Base-by-base conservation (phyloP, 2,888 invertebrate genomes). In the Polydrusus cervinus region DNA sequence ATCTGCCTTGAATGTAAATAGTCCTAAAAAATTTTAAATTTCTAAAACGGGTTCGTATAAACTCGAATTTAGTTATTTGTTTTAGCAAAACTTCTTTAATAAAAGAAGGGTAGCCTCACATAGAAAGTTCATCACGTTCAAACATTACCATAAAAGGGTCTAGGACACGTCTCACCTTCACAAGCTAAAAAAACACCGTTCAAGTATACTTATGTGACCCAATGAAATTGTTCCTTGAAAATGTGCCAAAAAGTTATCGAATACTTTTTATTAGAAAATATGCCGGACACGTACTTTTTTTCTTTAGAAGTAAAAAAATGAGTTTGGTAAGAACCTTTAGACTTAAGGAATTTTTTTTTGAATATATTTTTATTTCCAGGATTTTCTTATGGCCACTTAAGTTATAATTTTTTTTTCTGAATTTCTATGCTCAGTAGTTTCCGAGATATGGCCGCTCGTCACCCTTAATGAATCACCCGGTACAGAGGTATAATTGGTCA, bases 121-220 rank as follows among this genome's bases (percentile, higher is more conserved):
- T 34, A 8, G 34, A 13, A 13, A 51, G 18, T 10, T 51, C 18
- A 9, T 51, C 51, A 51, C 51, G 20, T 51, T 9, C 25, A 30
- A 53, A 25, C 25, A 30, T 47, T 47, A 47, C 47, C 47, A 30
- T 30, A 53, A 53, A 53, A 30, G n/a, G 53, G n/a, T 30, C 53
- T n/a, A 20, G 13, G 20, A 30, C 53, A 53, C 53, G 53, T 53
- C 8, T 53, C 11, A 53, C 53, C 13, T 53, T 53, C 20, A 53
- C 16, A n/a, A 13, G 53, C 53, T 30, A n/a, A 53, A 30, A 53
- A 47, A 34, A 34, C 1, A n/a, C 25, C n/a, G 53, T 53, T 53
- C 30, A 53, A 53, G 16, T 53, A 53, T 16, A 53, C 53, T 20
- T 51, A 25, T 51, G 51, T 51, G 51, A 51, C 51, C 20, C 11